These are phyloP conservation scores for Chrysemys picta DNA, from an alignment of 2,113 vertebrate genomes.

Conservation along the genomic window DNA sequence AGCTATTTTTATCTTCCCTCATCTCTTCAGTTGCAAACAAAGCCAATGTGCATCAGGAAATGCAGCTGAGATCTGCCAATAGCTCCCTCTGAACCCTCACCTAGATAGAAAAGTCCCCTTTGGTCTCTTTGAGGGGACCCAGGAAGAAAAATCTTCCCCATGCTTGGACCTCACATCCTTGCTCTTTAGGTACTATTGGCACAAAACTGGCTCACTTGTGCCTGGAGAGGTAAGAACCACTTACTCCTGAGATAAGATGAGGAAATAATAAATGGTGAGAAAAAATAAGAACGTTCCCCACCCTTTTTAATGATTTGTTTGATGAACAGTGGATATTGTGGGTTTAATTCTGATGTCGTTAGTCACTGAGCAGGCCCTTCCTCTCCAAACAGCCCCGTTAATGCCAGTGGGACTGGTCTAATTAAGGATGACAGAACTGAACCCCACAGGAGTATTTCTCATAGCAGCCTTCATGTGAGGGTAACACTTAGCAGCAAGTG, in stretches of 20 bases:
- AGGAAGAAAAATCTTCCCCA: neutral
- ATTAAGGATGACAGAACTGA: neutral
- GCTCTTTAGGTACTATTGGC: neutral
- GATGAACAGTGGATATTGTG: neutral
- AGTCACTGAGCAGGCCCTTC: neutral
- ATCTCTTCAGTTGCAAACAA: neutral
- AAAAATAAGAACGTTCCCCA: neutral
- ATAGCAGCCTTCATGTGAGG: neutral
- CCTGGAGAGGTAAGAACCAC: neutral
- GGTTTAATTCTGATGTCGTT: neutral
- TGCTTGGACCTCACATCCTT: neutral
- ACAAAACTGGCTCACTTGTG: neutral
- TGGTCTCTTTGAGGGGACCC: neutral
- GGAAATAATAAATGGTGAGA: neutral
- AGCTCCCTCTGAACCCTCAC: neutral
- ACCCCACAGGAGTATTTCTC: neutral
- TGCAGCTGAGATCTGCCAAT: neutral
- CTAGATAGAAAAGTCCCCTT: neutral
- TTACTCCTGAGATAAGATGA: neutral
- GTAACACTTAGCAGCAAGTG: neutral
- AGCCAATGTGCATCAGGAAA: neutral
- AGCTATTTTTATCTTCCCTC: neutral
- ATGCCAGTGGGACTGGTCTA: neutral
- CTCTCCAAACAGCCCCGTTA: neutral
- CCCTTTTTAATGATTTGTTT: neutral